Evolutionary conservation across 2,113 vertebrate species (phyloP).

Genomic region (Felis chaus): DNA sequence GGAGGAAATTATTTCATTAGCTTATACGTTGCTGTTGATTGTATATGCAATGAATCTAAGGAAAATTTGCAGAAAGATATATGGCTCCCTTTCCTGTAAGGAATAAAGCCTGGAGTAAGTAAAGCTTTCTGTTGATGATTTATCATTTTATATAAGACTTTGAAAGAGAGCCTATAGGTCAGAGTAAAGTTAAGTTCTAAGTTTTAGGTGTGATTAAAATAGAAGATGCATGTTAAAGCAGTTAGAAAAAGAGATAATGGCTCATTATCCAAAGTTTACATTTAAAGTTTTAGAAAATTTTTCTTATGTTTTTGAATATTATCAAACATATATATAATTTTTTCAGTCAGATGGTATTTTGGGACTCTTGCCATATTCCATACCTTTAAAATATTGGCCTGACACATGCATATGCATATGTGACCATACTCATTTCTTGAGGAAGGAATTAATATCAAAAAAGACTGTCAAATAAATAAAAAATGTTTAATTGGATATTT

Average conservation of each 20-base stretch:
- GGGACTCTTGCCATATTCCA: not conserved
- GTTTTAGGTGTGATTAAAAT: conserved; percentile 39
- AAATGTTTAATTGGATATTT: not conserved
- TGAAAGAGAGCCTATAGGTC: not conserved
- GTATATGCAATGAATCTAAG: not conserved
- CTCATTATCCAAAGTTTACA: not conserved
- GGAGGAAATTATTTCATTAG: not conserved
- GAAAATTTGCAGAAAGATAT: not conserved
- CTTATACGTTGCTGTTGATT: not conserved
- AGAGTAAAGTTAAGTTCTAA: not conserved
- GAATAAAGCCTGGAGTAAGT: not conserved
- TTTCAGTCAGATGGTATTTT: not conserved
- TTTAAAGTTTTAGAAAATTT: not conserved
- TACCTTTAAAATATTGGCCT: not conserved
- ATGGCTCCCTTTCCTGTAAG: not conserved
- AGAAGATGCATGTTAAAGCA: not conserved
- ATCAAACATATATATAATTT: not conserved
- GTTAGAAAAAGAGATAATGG: not conserved
- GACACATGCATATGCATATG: not conserved
- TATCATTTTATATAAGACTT: not conserved
- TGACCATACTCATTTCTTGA: not conserved
- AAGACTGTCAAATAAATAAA: not conserved
- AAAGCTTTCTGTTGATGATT: not conserved
- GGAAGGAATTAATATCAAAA: not conserved
- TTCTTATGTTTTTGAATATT: conserved; percentile 20